Evolutionary conservation across 2,113 vertebrate species (phyloP), one percentile per base, ranked within the genome.

Genomic region (Cochlearius cochlearius): DNA sequence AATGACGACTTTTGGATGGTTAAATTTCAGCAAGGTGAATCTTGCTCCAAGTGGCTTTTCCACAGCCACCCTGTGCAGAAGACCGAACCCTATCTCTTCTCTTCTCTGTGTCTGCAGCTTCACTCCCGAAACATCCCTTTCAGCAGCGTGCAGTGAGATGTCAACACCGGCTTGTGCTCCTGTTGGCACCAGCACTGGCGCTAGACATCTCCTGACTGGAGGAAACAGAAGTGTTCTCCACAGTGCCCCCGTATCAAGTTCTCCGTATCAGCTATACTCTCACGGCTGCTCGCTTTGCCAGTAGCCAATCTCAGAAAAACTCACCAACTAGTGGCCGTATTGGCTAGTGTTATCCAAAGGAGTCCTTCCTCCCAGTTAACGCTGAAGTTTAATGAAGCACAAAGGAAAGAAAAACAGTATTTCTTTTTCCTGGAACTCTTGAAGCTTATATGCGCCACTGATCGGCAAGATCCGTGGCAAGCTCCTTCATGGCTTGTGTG

Each of bases 101-200:
- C 34, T 60, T 76, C 45, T 66, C 21, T 39, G 30, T 0, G 5
- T 26, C 30, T 83, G 23, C 39, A 76, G 34, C 39, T 73, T 86
- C 36, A 5, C 12, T 73, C 30, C 62, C 1, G 4, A 62, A 64
- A 68, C n/a, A 60, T 15, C 30, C 14, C 34, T 39, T 67, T 66
- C 53, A n/a, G 11, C 39, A 52, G 2, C 0, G 0, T 50, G 8
- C 4, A 27, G 19, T 27, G 69, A 36, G 49, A 55, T 3, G 4
- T 47, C 87, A 50, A 29, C 36, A 26, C 7, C 1, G 2, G 8
- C n/a, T 47, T 73, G 53, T 77, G 25, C 55, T 18, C n/a, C 10
- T 74, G 6, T 64, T 89, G 80, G 25, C 84, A n/a, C 29, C 50
- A 41, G 34, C 19, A 21, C 22, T n/a, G 71, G 13, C 45, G 45